Conservation (phyloP, 2,113 vertebrate species). For the Heterochromis multidens region DNA sequence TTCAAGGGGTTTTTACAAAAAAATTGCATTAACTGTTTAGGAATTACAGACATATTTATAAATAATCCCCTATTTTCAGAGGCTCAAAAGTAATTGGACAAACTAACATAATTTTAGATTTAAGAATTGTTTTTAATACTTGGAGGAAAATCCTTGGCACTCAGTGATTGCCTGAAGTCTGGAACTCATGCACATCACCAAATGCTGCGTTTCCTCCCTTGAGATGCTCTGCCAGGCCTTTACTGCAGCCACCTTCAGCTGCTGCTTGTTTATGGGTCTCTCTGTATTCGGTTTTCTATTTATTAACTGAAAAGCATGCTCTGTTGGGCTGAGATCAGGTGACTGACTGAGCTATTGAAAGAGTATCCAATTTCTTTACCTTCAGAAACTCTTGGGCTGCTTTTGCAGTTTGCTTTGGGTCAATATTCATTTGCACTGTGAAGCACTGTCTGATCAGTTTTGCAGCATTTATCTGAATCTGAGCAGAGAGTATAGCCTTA, state of each 20-base stretch:
- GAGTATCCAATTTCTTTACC: fast-evolving
- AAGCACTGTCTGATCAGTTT: background rate
- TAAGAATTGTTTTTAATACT: background rate
- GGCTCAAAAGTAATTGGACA: background rate
- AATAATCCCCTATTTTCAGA: no score
- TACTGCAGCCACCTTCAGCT: background rate
- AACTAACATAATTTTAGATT: background rate
- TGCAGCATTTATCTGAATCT: background rate
- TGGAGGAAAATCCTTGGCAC: background rate
- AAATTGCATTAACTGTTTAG: background rate
- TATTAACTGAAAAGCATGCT: background rate
- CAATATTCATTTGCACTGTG: background rate
- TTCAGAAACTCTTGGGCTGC: background rate
- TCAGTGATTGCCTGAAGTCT: background rate
- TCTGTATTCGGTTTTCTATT: background rate
- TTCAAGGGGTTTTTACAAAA: no score
- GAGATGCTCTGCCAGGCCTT: background rate
- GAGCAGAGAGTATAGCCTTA: fast-evolving
- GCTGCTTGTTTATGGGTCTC: background rate
- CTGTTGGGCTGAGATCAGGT: background rate
- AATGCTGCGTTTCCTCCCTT: background rate
- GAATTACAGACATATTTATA: background rate
- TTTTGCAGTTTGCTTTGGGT: background rate
- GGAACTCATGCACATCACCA: background rate
- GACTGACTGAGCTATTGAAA: background rate